These are phyloP conservation scores for Procambarus virginalis DNA, from an alignment of 1,140 invertebrate species.

Conservation along the genomic window DNA sequence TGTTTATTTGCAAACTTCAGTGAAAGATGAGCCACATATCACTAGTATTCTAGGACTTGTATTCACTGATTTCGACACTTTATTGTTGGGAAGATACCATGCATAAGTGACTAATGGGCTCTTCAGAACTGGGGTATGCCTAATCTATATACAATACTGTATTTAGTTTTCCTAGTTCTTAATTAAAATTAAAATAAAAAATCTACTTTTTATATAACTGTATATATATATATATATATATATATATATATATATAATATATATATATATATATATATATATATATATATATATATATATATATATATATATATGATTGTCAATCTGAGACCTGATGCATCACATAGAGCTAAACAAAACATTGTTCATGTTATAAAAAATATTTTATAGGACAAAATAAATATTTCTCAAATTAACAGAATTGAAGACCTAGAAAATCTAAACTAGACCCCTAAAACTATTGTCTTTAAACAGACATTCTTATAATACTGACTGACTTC, in stretches of 20 bases:
- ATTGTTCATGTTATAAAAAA: neutral
- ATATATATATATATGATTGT: neutral
- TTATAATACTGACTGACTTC: neutral
- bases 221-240: neutral
- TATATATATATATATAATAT: neutral
- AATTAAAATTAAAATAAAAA: neutral
- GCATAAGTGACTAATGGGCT: slow-evolving; percentile 41
- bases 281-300: neutral
- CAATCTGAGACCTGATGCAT: neutral
- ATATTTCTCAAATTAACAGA: neutral
- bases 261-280: neutral
- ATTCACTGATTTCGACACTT: slow-evolving; percentile 48
- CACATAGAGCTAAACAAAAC: neutral
- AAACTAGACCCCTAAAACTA: neutral
- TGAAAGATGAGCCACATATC: neutral
- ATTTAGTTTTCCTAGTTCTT: neutral
- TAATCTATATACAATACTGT: neutral
- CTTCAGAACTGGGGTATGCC: slow-evolving; percentile 21
- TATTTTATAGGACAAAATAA: neutral
- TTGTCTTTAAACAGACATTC: neutral
- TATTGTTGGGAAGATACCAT: slow-evolving; percentile 51
- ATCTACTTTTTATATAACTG: neutral
- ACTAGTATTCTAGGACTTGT: slow-evolving; percentile 41
- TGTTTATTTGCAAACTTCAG: neutral
- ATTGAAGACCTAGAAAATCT: neutral